A percentile compares a stretch with the other conserved stretches of the same genome.
These are phyloP conservation scores for Cyclura pinguis DNA, from an alignment of 2,797 vertebrate species.

Conservation along the genomic window DNA sequence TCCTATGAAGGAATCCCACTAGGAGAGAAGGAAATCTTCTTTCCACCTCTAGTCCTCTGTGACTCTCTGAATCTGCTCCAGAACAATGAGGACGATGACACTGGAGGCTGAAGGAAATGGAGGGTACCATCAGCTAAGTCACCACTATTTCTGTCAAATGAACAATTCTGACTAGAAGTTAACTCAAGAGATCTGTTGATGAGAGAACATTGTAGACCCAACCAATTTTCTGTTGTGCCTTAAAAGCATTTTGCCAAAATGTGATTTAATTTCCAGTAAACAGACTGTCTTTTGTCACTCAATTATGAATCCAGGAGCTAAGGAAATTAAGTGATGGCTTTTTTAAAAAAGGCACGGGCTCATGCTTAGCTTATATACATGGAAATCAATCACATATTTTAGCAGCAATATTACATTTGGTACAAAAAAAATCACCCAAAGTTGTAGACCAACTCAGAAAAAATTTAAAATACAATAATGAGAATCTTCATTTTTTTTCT, in stretches of 20 bases:
- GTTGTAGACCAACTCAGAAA: too few relatives aligned
- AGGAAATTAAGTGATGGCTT: neutral
- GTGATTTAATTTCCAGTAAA: constrained; percentile 19
- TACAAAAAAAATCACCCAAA: constrained; percentile 51
- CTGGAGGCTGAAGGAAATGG: neutral
- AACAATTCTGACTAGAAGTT: neutral
- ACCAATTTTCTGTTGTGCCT: neutral
- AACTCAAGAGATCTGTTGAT: neutral
- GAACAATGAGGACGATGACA: neutral
- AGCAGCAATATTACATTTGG: constrained; percentile 43
- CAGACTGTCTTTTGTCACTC: neutral
- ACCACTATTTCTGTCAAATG: neutral
- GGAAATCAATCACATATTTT: constrained; percentile 40
- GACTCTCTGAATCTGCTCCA: neutral
- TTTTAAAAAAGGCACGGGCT: neutral
- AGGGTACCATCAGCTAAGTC: neutral
- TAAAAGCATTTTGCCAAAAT: neutral
- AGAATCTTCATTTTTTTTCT: too few relatives aligned
- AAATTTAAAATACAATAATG: too few relatives aligned
- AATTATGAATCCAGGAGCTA: neutral
- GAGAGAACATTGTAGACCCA: neutral
- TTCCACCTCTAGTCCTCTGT: neutral
- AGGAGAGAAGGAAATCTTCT: neutral
- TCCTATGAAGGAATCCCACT: neutral
- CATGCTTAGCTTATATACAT: too few relatives aligned